These are phyloP conservation scores for Pseudois nayaur DNA, from an alignment of 2,113 vertebrate genomes.

Conservation along the genomic window DNA sequence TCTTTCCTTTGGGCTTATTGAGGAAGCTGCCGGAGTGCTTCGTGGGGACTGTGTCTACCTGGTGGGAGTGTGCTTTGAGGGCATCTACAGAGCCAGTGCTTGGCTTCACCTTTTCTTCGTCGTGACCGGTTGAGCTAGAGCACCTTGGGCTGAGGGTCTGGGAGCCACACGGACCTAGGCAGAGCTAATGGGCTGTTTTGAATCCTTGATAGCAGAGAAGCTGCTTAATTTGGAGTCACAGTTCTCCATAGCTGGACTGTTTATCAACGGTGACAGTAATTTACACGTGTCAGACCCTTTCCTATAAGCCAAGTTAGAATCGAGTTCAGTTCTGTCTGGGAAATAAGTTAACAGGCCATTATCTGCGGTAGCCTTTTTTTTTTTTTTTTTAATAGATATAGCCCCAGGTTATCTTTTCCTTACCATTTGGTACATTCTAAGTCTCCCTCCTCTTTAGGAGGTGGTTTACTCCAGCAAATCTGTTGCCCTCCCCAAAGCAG, in stretches of 20 bases:
- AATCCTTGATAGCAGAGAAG: not conserved
- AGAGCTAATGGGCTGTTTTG: not conserved
- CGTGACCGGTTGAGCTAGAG: not conserved
- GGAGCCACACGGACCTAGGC: not conserved
- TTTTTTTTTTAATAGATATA: not conserved
- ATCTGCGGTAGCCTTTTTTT: not conserved
- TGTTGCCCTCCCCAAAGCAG: not conserved
- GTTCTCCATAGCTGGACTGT: not conserved
- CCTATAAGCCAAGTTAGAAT: not conserved
- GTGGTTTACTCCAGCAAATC: slow-evolving; percentile 39
- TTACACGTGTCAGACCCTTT: not conserved
- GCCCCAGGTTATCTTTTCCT: not conserved
- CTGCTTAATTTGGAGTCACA: not conserved
- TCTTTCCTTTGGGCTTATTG: not conserved
- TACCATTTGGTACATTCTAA: not conserved
- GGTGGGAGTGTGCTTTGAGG: not conserved
- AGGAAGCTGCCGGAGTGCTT: not conserved
- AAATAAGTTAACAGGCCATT: not conserved
- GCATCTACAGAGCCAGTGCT: not conserved
- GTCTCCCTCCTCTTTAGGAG: not conserved
- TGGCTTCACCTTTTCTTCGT: not conserved
- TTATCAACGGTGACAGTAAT: not conserved
- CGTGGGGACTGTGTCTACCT: not conserved
- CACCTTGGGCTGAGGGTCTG: not conserved
- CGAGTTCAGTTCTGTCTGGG: not conserved